A percentile compares a stretch with the other conserved stretches of the same genome.
These are phyloP conservation scores for Hypocryptadius cinnamomeus DNA, from an alignment of 2,113 vertebrate genomes.

Conservation along the genomic window DNA sequence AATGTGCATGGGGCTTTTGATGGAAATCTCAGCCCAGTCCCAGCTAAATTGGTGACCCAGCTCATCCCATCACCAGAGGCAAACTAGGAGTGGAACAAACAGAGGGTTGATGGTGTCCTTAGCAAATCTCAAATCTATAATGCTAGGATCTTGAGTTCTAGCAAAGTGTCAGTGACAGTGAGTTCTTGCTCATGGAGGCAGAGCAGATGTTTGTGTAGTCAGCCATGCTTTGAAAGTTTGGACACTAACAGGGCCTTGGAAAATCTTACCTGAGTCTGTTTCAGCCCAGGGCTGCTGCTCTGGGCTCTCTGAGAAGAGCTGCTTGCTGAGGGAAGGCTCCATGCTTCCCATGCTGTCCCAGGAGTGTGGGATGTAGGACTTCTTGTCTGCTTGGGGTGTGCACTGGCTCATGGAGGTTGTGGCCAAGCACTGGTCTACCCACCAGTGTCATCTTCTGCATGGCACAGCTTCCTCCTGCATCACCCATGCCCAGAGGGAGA, in stretches of 20 bases:
- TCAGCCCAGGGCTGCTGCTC: neutral
- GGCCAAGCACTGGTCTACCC: neutral
- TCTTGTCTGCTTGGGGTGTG: neutral
- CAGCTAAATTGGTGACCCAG: neutral
- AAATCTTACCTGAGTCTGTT: neutral
- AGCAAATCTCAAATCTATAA: neutral
- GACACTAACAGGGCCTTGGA: neutral
- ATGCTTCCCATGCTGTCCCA: neutral
- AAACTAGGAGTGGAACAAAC: neutral
- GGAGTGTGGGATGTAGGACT: neutral
- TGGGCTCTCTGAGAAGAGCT: neutral
- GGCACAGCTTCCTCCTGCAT: neutral
- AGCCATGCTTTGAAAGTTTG: neutral
- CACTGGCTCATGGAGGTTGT: neutral
- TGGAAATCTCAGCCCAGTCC: neutral
- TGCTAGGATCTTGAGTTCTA: neutral
- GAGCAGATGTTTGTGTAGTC: neutral
- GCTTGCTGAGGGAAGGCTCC: neutral
- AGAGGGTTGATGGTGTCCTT: neutral
- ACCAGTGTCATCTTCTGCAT: neutral
- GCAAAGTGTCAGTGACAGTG: neutral
- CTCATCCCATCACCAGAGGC: neutral
- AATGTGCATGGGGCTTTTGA: neutral
- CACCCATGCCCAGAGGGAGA: neutral
- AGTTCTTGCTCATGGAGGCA: neutral